These are phyloP conservation scores for Hirudo medicinalis DNA, from an alignment of 1,140 invertebrate species.

Conservation along the genomic window DNA sequence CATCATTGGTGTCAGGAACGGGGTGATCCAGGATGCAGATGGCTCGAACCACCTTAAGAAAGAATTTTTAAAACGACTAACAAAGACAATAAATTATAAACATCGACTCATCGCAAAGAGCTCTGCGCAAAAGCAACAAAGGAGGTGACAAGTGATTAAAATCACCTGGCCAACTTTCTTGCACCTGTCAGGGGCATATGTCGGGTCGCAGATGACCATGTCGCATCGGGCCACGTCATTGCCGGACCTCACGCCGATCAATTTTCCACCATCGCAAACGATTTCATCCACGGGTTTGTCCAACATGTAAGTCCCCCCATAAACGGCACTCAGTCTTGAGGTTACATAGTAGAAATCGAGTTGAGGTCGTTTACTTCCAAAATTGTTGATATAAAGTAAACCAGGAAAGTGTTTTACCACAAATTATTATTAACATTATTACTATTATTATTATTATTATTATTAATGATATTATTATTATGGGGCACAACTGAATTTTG, in stretches of 20 bases:
- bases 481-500: neutral
- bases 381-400: too few relatives aligned
- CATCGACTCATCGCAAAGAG: too few relatives aligned
- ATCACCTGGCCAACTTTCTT: constrained; percentile 47
- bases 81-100: too few relatives aligned
- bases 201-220: constrained; percentile 96
- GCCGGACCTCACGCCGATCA: constrained; percentile 61
- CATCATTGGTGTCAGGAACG: constrained; percentile 73
- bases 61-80: neutral
- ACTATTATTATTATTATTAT: too few relatives aligned
- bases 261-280: constrained; percentile 69
- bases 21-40: constrained; percentile 97
- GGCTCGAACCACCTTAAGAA: constrained; percentile 72
- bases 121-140: too few relatives aligned
- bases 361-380: neutral
- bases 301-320: constrained; percentile 98
- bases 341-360: neutral
- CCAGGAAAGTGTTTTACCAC: too few relatives aligned
- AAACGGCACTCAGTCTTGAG: constrained; percentile 74
- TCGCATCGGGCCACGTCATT: constrained; percentile 80
- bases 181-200: constrained; percentile 75
- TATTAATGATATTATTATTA: neutral
- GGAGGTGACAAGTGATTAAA: too few relatives aligned
- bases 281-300: constrained; percentile 96
- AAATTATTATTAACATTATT: too few relatives aligned